Conservation (phyloP, 2,113 vertebrate species). For the Pseudorectes ferrugineus region DNA sequence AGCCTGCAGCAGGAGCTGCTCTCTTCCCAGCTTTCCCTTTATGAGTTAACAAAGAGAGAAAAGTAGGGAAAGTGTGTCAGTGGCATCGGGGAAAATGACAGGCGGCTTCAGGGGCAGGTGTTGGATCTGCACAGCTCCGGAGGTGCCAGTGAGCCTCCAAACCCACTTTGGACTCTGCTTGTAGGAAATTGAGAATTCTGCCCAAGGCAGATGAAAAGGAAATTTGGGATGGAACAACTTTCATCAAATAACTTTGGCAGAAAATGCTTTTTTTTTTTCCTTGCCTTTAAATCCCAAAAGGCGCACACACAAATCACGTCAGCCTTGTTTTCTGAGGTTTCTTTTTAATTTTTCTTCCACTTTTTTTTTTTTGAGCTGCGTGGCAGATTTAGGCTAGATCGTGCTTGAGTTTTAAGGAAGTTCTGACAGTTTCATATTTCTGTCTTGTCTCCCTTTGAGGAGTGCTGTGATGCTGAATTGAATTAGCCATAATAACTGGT, state of each 20-base stretch:
- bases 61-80: neutral
- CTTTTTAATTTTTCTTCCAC: neutral
- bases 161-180: neutral
- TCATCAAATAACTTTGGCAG: neutral
- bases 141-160: neutral
- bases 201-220: neutral
- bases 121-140: neutral
- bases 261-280: neutral
- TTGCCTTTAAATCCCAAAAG: neutral
- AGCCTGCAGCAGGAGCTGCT: neutral
- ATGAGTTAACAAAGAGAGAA: neutral
- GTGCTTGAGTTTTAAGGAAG: neutral
- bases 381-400: neutral
- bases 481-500: neutral
- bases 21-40: neutral
- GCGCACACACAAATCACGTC: neutral
- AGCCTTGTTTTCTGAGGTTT: neutral
- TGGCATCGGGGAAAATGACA: neutral
- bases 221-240: neutral
- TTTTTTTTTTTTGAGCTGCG: neutral
- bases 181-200: neutral
- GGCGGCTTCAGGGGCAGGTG: neutral
- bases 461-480: neutral
- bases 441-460: neutral
- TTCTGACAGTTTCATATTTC: neutral